Conservation (phyloP, 1,140 invertebrate species). For the Homalodisca vitripennis region DNA sequence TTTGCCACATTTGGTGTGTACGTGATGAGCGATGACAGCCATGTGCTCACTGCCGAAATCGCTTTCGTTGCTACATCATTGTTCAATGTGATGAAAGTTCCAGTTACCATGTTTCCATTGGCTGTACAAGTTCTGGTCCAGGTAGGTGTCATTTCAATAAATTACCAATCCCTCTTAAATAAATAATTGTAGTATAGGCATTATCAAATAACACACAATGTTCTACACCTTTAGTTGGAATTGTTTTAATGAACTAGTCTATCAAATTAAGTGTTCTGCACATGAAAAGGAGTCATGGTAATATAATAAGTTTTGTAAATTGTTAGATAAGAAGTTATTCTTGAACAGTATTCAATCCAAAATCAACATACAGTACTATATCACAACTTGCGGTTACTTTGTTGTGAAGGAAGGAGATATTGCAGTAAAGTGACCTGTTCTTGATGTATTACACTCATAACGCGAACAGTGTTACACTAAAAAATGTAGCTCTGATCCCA, state of each 20-base stretch:
- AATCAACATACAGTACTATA: no score
- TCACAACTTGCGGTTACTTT: no score
- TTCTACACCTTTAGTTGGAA: background rate
- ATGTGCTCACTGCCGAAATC: conserved; percentile 49
- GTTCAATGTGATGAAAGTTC: conserved; percentile 59
- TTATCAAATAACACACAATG: background rate
- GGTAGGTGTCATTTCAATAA: background rate
- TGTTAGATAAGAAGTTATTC: background rate
- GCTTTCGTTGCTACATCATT: conserved; percentile 62
- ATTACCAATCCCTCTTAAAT: background rate
- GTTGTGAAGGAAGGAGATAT: no score
- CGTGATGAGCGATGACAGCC: conserved; percentile 21
- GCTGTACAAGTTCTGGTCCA: conserved; percentile 39
- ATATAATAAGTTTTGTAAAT: background rate
- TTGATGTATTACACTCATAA: no score
- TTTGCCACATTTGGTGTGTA: conserved; percentile 30
- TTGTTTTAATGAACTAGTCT: background rate
- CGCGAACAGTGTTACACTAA: no score
- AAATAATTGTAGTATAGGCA: no score
- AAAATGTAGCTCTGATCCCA: no score
- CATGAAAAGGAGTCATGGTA: background rate
- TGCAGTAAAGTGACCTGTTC: no score
- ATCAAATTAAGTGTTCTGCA: background rate
- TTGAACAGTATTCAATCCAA: no score
- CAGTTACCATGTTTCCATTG: conserved; percentile 39